These are phyloP conservation scores for Euura saliciscinereae DNA, from an alignment of 1,140 invertebrate species.

Conservation along the genomic window DNA sequence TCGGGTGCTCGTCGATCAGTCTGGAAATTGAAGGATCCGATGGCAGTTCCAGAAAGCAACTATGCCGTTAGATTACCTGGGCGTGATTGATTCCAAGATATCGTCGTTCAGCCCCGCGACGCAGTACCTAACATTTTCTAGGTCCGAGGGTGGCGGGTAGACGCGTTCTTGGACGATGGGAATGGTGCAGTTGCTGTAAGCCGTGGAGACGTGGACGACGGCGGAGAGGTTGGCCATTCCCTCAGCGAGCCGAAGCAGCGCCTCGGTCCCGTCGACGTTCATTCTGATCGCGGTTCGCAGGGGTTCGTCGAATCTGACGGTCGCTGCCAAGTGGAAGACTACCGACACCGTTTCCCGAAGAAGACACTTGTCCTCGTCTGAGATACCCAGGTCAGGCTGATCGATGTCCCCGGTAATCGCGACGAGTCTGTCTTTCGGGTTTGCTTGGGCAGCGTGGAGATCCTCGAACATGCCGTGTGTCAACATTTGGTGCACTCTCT, in stretches of 20 bases:
- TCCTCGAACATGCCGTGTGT: slow-evolving; percentile 45
- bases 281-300: slow-evolving; percentile 40
- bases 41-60: too few relatives aligned
- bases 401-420: slow-evolving; percentile 82
- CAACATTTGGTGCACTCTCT: slow-evolving; percentile 43
- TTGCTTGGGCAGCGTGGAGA: slow-evolving; percentile 32
- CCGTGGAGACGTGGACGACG: slow-evolving; percentile 63
- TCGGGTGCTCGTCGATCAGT: slow-evolving; percentile 81
- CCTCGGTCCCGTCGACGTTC: slow-evolving; percentile 31
- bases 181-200: slow-evolving; percentile 60
- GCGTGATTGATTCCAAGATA: slow-evolving; percentile 17
- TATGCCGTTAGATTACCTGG: slow-evolving; percentile 12
- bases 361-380: slow-evolving; percentile 60
- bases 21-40: slow-evolving; percentile 41
- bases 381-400: slow-evolving; percentile 71
- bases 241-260: slow-evolving; percentile 25
- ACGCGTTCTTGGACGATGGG: slow-evolving; percentile 51
- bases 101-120: slow-evolving; percentile 18
- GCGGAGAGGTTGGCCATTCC: neutral
- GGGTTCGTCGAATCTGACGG: too few relatives aligned
- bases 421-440: slow-evolving; percentile 71
- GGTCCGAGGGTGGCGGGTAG: slow-evolving; percentile 46
- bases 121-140: slow-evolving; percentile 32
- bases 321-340: slow-evolving; percentile 62
- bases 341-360: slow-evolving; percentile 56